Evolutionary conservation across 92 coral and sea anemone species (phyloP).

Genomic region (Epizoanthus rinbou): DNA sequence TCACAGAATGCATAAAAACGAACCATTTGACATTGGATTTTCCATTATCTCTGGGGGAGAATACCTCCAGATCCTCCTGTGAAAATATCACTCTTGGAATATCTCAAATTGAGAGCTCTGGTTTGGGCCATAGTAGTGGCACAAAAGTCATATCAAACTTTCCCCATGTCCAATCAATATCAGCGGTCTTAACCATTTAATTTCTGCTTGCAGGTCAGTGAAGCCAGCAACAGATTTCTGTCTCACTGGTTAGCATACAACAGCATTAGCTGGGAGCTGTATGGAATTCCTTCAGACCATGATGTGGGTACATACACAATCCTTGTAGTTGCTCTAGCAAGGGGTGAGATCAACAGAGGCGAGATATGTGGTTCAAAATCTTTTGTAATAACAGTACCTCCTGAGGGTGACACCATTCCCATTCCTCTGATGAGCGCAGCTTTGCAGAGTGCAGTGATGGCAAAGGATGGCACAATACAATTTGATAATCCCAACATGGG

Average conservation of each 20-base stretch:
- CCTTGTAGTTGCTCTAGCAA: constrained; percentile 81
- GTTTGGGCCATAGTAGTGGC: no score
- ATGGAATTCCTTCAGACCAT: constrained; percentile 82
- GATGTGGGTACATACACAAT: constrained; percentile 75
- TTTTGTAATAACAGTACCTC: constrained; percentile 68
- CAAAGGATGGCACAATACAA: constrained; percentile 35
- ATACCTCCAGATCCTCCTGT: no score
- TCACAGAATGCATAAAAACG: no score
- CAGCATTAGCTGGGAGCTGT: constrained; percentile 55
- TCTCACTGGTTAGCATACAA: constrained; percentile 85
- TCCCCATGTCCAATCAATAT: no score
- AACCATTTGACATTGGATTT: no score
- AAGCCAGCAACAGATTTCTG: constrained; percentile 72
- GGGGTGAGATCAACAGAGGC: constrained; percentile 57
- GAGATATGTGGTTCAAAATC: constrained; percentile 84
- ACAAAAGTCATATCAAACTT: no score
- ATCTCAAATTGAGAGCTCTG: no score
- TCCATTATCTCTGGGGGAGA: no score
- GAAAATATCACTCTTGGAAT: no score
- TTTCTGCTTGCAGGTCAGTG: constrained; percentile 66
- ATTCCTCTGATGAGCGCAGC: constrained; percentile 44
- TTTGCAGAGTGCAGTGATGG: constrained; percentile 27
- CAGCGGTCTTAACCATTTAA: no score
- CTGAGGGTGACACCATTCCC: constrained; percentile 25
- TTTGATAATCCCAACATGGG: constrained; percentile 27